These are phyloP conservation scores for Zaprionus ghesquierei DNA, from an alignment of 1,140 invertebrate genomes.

Conservation along the genomic window DNA sequence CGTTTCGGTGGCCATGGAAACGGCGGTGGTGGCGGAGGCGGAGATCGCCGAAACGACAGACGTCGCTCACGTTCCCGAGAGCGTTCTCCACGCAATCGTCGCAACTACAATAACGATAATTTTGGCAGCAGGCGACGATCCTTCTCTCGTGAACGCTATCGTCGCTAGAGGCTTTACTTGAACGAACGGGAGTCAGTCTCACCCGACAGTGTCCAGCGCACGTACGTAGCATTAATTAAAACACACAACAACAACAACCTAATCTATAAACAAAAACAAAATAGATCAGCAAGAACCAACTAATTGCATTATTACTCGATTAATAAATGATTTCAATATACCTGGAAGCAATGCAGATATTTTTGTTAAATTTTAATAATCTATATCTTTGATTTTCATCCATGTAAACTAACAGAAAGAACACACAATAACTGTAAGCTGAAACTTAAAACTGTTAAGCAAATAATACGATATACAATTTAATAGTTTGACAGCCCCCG, in stretches of 20 bases:
- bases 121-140: constrained; percentile 63
- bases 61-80: constrained; percentile 69
- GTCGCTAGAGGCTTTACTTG: constrained; percentile 51
- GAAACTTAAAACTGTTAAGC: constrained; percentile 30
- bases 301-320: constrained; percentile 43
- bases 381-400: constrained; percentile 47
- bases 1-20: constrained; percentile 35
- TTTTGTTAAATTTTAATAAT: constrained; percentile 64
- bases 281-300: constrained; percentile 39
- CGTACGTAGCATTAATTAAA: constrained; percentile 74
- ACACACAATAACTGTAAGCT: constrained; percentile 40
- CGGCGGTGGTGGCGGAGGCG: constrained; percentile 31
- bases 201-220: constrained; percentile 38
- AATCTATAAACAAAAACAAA: constrained; percentile 20
- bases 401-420: constrained; percentile 37
- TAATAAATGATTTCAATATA: constrained; percentile 43
- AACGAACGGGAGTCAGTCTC: constrained; percentile 19
- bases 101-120: constrained; percentile 55
- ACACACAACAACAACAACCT: constrained; percentile 21
- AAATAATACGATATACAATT: constrained; percentile 29
- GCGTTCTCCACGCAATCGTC: constrained; percentile 56
- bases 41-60: constrained; percentile 50
- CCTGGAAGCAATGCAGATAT: constrained; percentile 29
- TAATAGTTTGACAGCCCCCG: constrained; percentile 34
- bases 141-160: constrained; percentile 72